Evolutionary conservation across 1,140 invertebrate genomes (phyloP), one percentile per base, ranked within the genome.

Genomic region (Euura lappo): DNA sequence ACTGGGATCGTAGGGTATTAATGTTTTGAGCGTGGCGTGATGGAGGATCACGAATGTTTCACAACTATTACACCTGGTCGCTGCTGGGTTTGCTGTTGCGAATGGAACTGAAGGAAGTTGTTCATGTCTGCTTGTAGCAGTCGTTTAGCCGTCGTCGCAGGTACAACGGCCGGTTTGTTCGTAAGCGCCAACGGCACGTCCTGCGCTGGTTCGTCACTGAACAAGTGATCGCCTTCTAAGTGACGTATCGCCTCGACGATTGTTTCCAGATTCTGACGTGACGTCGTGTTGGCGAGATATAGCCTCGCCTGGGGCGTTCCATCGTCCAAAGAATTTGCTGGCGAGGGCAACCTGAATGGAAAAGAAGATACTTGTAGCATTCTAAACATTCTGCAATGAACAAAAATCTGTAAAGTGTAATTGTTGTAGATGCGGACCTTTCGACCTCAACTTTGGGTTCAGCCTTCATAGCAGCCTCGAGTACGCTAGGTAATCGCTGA

Each of bases 201-300:
- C 69, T 90, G 89, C 68, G 88, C 89, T 4, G 91, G 88, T 79
- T 93, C 93, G 78, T 95, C 94, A 75, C 91, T 91, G 84, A 97
- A 97, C 77, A 97, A 86, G 84, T 97, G 95, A 84, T 98, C 96
- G 6, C 98, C 97, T 85, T 99, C 98, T 72, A 99, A 88, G 81
- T 98, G 97, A 51, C 97, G 91, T 78, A 99, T 99, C 44, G 98
- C 98, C 84, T 99, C 97, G 6, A 99, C 97, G 74, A 99, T 99
- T 2, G 98, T 99, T 84, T 99, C 97, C 73, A 99, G 89, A 85
- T 98, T 99, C 81, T 98, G 95, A 60, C 96, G 91, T 67, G 96
- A 96, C 45, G 94, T 95, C 45, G 94, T 95, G 79, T 92, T 95
- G 28, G 94, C 92, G 68, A 93, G 84, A 79, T 94, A 95, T 6